A percentile compares a stretch with the other conserved stretches of the same genome.
phyloP scores from a whole-genome alignment of 2,113 vertebrate genomes.

The Thymallus thymallus region DNA sequence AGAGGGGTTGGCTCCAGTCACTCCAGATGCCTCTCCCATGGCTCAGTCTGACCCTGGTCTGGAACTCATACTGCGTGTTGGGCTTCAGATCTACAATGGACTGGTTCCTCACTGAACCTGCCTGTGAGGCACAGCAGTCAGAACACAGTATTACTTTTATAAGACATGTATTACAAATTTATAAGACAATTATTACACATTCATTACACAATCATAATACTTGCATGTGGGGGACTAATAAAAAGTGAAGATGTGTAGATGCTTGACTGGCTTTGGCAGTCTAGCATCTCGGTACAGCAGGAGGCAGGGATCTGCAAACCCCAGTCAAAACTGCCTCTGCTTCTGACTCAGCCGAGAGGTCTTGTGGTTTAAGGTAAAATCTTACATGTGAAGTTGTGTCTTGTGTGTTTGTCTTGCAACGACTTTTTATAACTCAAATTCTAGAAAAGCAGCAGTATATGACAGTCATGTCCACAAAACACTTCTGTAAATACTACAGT shows the following conservation, averaged over 20 bases:
- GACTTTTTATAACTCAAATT: neutral
- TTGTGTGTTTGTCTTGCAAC: conserved; percentile 16
- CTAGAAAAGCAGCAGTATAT: conserved; percentile 12
- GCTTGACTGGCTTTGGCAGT: too few relatives aligned
- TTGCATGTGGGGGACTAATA: neutral
- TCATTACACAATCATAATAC: neutral
- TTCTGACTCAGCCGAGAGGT: conserved; percentile 52
- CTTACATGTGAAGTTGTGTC: conserved; percentile 19
- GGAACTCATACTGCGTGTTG: conserved; percentile 29
- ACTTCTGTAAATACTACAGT: too few relatives aligned
- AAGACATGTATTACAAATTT: neutral
- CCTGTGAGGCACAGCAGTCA: too few relatives aligned
- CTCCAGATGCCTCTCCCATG: conserved; percentile 68
- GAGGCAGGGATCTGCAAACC: conserved; percentile 11
- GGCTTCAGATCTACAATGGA: conserved; percentile 16
- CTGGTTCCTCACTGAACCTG: neutral
- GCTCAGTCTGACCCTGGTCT: conserved; percentile 60
- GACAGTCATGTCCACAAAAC: too few relatives aligned
- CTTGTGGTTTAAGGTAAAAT: conserved; percentile 20
- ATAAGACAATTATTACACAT: neutral
- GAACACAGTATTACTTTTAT: neutral
- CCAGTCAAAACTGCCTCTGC: conserved; percentile 28
- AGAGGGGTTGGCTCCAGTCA: conserved; percentile 55
- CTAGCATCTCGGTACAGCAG: too few relatives aligned
- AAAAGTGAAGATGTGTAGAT: too few relatives aligned